phyloP scores from a whole-genome alignment of 1,140 invertebrate genomes.

The Hyles vespertilio region DNA sequence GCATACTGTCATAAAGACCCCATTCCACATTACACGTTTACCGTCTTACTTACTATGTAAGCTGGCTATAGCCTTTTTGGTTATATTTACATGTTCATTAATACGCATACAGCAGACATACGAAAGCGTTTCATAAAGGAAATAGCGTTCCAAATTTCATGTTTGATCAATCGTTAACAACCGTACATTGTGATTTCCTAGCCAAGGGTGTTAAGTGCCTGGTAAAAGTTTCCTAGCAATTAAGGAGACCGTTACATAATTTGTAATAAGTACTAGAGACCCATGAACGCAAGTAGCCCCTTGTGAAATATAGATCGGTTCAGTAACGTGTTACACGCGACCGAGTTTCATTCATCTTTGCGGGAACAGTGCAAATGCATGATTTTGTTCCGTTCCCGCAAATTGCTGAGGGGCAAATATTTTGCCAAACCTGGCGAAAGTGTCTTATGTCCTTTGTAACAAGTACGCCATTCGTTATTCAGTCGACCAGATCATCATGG shows the following conservation, averaged over 20 bases:
- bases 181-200: constrained; percentile 3
- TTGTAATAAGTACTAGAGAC: constrained; percentile 59
- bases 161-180: constrained; percentile 6
- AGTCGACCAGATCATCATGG: too few species aligned
- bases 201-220: constrained; percentile 10
- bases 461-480: too few species aligned
- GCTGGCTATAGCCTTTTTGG: too few species aligned
- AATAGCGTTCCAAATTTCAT: constrained; percentile 5
- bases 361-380: not conserved
- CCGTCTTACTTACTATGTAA: too few species aligned
- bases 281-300: constrained; percentile 23
- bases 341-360: constrained; percentile 15
- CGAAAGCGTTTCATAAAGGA: constrained; percentile 2
- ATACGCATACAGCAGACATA: not conserved
- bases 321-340: constrained; percentile 13
- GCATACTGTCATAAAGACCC: too few species aligned
- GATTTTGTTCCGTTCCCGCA: too few species aligned
- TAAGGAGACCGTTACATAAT: constrained; percentile 50
- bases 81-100: too few species aligned
- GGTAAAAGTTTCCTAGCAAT: constrained; percentile 19
- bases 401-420: too few species aligned
- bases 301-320: constrained; percentile 19
- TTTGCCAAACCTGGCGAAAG: too few species aligned
- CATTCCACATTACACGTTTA: too few species aligned
- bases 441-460: too few species aligned